phyloP scores from a whole-genome alignment of 2,888 invertebrate species.

The Diaphora mendica region DNA sequence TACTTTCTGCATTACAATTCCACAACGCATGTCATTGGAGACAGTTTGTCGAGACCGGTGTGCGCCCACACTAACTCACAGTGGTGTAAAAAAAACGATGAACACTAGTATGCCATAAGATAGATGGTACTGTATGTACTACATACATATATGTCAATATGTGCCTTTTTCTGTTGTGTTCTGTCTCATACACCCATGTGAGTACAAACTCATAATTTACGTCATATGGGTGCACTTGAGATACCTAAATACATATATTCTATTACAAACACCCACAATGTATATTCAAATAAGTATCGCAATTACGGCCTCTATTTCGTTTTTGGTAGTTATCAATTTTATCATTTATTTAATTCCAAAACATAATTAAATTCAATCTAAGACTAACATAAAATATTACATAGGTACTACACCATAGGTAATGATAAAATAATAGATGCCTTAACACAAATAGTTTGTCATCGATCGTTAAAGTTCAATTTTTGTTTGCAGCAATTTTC shows the following conservation, averaged over 20 bases:
- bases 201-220: neutral
- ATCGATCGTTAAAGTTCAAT: constrained; percentile 17
- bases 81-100: too few relatives aligned
- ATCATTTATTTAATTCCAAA: neutral
- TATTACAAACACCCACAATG: neutral
- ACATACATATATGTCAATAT: too few relatives aligned
- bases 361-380: neutral
- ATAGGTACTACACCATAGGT: constrained; percentile 8
- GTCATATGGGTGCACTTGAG: neutral
- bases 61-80: too few relatives aligned
- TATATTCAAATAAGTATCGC: neutral
- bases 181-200: constrained; percentile 4
- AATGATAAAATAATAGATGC: constrained; percentile 17
- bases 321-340: neutral
- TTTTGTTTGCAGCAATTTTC: constrained; percentile 30
- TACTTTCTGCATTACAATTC: too few relatives aligned
- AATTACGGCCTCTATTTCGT: neutral
- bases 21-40: too few relatives aligned
- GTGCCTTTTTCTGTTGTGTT: too few relatives aligned
- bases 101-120: too few relatives aligned
- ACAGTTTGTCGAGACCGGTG: too few relatives aligned
- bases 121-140: too few relatives aligned
- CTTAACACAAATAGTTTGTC: constrained; percentile 23
- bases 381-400: neutral
- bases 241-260: neutral